A percentile compares a stretch with the other conserved stretches of the same genome.
Conservation (phyloP, 2,888 invertebrate genomes). For the Rhabditoides inermis region DNA sequence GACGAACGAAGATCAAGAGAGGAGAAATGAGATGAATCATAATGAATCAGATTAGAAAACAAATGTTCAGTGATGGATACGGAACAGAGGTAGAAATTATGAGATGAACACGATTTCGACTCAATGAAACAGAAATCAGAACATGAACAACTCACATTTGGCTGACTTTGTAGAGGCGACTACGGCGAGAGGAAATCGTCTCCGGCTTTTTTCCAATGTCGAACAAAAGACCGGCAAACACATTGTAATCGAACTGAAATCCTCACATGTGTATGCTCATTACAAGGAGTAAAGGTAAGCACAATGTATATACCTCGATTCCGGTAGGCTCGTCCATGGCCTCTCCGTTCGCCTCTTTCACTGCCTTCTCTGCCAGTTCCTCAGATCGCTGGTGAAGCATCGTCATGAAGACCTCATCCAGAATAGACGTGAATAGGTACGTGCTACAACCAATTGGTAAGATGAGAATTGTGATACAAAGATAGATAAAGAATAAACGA, state of each 20-base stretch:
- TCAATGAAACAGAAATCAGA: too few species aligned
- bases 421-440: slow-evolving; percentile 35
- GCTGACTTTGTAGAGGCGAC: too few species aligned
- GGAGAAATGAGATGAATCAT: too few species aligned
- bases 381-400: slow-evolving; percentile 37
- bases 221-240: too few species aligned
- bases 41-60: too few species aligned
- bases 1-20: too few species aligned
- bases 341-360: slow-evolving; percentile 21
- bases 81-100: too few species aligned
- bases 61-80: too few species aligned
- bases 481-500: slow-evolving; percentile 9
- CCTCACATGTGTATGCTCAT: not conserved
- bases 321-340: slow-evolving; percentile 14
- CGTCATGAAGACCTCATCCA: slow-evolving; percentile 43
- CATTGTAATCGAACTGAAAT: slow-evolving; percentile 40
- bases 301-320: slow-evolving; percentile 11
- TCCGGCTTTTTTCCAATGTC: slow-evolving; percentile 15
- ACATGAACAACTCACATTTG: too few species aligned
- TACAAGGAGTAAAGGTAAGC: not conserved
- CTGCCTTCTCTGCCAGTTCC: slow-evolving; percentile 16
- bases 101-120: too few species aligned
- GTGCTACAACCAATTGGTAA: slow-evolving; percentile 21
- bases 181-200: too few species aligned
- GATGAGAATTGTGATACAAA: not conserved